Evolutionary conservation across 2,888 invertebrate genomes (phyloP).

Genomic region (Sinopyrophorus schimmeli): DNA sequence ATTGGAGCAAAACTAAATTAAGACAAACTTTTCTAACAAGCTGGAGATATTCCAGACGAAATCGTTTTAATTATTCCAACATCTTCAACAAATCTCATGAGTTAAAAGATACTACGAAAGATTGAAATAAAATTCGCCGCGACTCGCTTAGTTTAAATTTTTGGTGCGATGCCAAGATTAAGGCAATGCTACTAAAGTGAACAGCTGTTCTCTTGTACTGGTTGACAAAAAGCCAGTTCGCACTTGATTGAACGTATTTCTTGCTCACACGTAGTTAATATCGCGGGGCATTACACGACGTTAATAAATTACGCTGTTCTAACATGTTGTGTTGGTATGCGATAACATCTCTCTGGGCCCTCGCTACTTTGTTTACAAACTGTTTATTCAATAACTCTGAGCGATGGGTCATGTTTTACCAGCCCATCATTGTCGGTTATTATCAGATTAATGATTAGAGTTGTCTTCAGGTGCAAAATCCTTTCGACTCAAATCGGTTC

Average conservation of each 20-base stretch:
- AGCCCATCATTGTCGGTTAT: slow-evolving; percentile 34
- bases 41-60: slow-evolving; percentile 39
- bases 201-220: slow-evolving; percentile 34
- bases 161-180: slow-evolving; percentile 37
- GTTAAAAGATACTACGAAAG: slow-evolving; percentile 29
- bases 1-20: slow-evolving; percentile 42
- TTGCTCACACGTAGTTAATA: slow-evolving; percentile 36
- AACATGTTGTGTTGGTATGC: slow-evolving; percentile 31
- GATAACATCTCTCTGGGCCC: slow-evolving; percentile 27
- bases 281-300: slow-evolving; percentile 37
- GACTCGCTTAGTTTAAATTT: slow-evolving; percentile 30
- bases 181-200: slow-evolving; percentile 30
- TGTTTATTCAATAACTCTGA: slow-evolving; percentile 33
- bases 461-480: slow-evolving; percentile 49
- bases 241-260: slow-evolving; percentile 37
- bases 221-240: slow-evolving; percentile 35
- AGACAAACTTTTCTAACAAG: slow-evolving; percentile 38
- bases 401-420: slow-evolving; percentile 38
- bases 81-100: slow-evolving; percentile 33
- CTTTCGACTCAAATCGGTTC: slow-evolving; percentile 29
- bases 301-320: slow-evolving; percentile 36
- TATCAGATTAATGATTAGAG: slow-evolving; percentile 50
- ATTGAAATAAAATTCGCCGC: slow-evolving; percentile 34
- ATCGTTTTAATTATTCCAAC: slow-evolving; percentile 45
- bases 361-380: slow-evolving; percentile 24